phyloP scores from a whole-genome alignment of 2,113 vertebrate genomes.

The Eudyptes chrysolophus region DNA sequence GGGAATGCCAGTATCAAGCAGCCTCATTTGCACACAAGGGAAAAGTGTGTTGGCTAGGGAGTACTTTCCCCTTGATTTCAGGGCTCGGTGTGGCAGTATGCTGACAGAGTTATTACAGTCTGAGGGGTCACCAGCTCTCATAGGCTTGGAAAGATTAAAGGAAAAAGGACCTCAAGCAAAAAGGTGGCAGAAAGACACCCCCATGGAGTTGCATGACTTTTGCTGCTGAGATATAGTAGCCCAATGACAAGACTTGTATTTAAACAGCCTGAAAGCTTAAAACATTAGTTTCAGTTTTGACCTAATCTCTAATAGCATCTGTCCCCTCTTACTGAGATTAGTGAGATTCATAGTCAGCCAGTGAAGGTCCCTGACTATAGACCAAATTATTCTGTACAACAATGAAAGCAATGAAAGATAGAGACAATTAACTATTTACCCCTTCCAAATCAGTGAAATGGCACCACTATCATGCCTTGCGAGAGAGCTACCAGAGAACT shows the following conservation, averaged over 20 bases:
- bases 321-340: neutral
- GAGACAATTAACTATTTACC: neutral
- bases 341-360: neutral
- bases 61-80: neutral
- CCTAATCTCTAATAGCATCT: neutral
- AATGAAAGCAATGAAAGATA: neutral
- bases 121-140: neutral
- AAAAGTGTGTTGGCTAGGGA: neutral
- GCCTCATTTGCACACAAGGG: neutral
- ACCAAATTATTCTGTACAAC: neutral
- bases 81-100: rapidly evolving
- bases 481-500: neutral
- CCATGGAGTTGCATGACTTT: neutral
- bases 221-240: neutral
- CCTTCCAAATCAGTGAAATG: neutral
- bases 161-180: neutral
- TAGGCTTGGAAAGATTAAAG: neutral
- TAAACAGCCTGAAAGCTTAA: neutral
- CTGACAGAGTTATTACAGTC: neutral
- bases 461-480: neutral
- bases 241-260: neutral
- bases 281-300: neutral
- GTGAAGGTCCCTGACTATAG: neutral
- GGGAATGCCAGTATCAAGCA: neutral
- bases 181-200: neutral